A percentile compares a stretch with the other conserved stretches of the same genome.
phyloP scores from a whole-genome alignment of 1,140 invertebrate genomes.

The Pseudomyrmex cubaensis region DNA sequence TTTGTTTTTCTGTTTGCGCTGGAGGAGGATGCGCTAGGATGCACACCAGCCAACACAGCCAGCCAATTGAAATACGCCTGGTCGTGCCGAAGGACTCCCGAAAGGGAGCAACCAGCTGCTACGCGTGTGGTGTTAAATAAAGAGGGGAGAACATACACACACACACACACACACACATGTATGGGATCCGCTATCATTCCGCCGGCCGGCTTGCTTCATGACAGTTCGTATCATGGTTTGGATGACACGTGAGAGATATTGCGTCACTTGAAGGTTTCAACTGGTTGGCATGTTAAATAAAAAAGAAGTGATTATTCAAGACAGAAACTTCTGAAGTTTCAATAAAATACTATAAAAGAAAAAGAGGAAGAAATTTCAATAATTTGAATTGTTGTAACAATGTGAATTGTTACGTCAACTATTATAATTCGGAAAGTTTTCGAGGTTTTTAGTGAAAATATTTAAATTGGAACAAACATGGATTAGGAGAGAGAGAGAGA shows the following conservation, averaged over 20 bases:
- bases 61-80: slow-evolving; percentile 64
- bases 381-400: no score
- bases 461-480: no score
- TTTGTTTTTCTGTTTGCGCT: slow-evolving; percentile 54
- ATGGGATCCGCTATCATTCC: slow-evolving; percentile 9
- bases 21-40: slow-evolving; percentile 51
- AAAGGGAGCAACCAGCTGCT: slow-evolving; percentile 43
- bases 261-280: neutral
- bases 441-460: no score
- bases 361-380: no score
- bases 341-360: no score
- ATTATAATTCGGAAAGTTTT: no score
- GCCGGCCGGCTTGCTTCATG: slow-evolving; percentile 7
- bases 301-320: no score
- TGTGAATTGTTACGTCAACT: no score
- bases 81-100: slow-evolving; percentile 52
- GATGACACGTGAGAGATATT: neutral
- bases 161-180: neutral
- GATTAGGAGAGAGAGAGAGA: no score
- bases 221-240: slow-evolving; percentile 7
- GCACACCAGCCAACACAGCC: slow-evolving; percentile 47
- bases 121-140: slow-evolving; percentile 56
- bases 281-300: neutral
- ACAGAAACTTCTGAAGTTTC: no score
- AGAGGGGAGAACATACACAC: slow-evolving; percentile 42